Evolutionary conservation across 2,888 invertebrate species (phyloP), one percentile per base, ranked within the genome.

Genomic region (Drosophila histrio): DNA sequence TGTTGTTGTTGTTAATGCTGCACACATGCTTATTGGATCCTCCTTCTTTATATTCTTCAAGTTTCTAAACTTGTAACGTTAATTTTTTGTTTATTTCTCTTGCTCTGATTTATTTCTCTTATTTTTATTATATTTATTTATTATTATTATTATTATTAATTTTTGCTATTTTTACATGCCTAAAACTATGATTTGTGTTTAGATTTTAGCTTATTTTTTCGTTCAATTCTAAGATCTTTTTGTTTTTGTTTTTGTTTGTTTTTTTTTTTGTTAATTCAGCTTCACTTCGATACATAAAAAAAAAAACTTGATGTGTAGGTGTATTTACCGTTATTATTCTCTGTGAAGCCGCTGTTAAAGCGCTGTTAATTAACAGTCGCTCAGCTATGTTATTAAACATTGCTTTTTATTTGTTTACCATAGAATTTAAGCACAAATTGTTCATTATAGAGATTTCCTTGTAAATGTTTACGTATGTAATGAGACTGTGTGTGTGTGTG

Each of bases 141-240:
- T 65, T 62, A 32, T 52, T 19, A 41, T 43, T 52, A 38, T 56
- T 60, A 67, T 58, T 28, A 60, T 24, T 52, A 47, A 36, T 66
- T 49, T 65, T 71, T 62, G 50, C 71, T 71, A 62, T 69, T 70
- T 78, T 76, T 77, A 72, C 77, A 77, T 53, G 62, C 72, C 74
- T 74, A 74, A 60, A 63, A 68, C 81, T 74, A 75, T 75, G 63
- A 75, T 64, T 64, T 72, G 71, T 69, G 63, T 76, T 77, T 61
- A 64, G 63, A 69, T 74, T 77, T 69, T 54, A n/a, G 44, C 17
- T 32, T 36, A 13, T 28, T 64, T 38, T 2, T 62, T 66, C 34
- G 30, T 49, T 43, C 32, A 38, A 15, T 43, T 50, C 21, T 36
- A 21, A 28, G 49, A 50, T 19, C 26, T 30, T 44, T 32, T 36